Evolutionary conservation across 2,113 vertebrate genomes (phyloP), one percentile per base, ranked within the genome.

Genomic region (Mesitornis unicolor): DNA sequence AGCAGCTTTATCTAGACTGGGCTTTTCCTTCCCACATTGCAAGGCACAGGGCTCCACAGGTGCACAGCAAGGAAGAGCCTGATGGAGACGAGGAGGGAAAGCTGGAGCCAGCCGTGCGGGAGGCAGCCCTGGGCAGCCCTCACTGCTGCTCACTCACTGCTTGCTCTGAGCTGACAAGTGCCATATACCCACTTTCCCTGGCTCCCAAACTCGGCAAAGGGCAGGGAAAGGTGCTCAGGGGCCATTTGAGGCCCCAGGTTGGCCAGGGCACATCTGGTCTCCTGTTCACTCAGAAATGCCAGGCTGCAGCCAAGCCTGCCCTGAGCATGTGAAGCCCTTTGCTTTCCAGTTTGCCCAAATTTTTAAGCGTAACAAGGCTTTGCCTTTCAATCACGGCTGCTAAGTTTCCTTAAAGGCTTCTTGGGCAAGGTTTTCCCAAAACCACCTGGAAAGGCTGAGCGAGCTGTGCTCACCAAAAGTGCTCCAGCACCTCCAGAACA

Each of bases 31-130:
- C 28, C 54, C 28, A 36, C 1, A 7, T 53, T 89, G 63, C 57
- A 53, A 77, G 53, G 54, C 1, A 1, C 59, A 56, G 68, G 29
- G 48, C 51, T 95, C 2, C 3, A 77, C 48, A 33, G 54, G 36
- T 25, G 10, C 36, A 78, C 8, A 36, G 29, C 31, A 47, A 87
- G n/a, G 33, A 91, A 81, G 38, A 87, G 25, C 21, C 54, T 18
- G 26, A 69, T n/a, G 40, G 38, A 53, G 45, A 10, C 17, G 29
- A 91, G 16, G 43, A 79, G 31, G 45, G 38, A 94, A 77, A 78
- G 59, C 25, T 59, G 61, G 36, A 56, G 45, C 38, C 1, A 2
- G 56, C 11, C 0, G 0, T 16, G 8, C 40, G 0, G 0, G 53
- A 54, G 51, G 38, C 7, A 3, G 56, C 38, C n/a, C 59, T 2